Base-by-base conservation (phyloP, 2,113 vertebrate genomes). In the Cygnus buccinator region DNA sequence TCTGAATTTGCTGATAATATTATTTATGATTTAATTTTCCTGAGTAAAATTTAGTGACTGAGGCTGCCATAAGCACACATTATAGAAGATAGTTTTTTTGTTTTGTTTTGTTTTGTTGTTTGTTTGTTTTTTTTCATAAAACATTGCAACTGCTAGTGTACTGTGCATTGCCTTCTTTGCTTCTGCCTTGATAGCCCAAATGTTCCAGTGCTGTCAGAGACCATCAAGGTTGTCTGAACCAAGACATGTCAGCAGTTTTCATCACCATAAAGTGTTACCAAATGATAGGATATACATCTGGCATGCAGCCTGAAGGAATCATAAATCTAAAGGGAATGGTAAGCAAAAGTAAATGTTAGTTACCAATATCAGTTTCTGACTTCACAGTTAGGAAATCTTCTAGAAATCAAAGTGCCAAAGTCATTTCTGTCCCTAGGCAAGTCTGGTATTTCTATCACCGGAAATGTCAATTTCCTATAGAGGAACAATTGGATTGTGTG, bases 161-260 rank as follows among this genome's bases (percentile, higher is more conserved):
- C 72, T 87, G 52, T 25, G 41, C 37, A 57, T 59, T 31, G 35
- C 23, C 6, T 35, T 61, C 25, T 95, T 75, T 94, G 63, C 23
- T 46, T 71, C 28, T n/a, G 22, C 71, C 87, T 95, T 96, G 61
- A 61, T 93, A 86, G 75, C 19, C 55, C 89, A 91, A 96, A 95
- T 87, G 75, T 54, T 78, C 61, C 85, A 92, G n/a, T 29, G 75
- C 35, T 48, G 39, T 67, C 76, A 90, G 39, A 93, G 52, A 76
- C 43, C 65, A 65, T 93, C 35, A 18, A 31, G 29, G 44, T 63
- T 86, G 43, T 86, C 41, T 67, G 70, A 92, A 84, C 39, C 41
- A 91, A 96, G 90, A 48, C 2, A 21, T 28, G n/a, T 65, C 50
- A 96, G 25, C 37, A 61, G 26, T 72, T 96, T 95, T 90, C 46